Evolutionary conservation across 2,888 invertebrate species (phyloP), one percentile per base, ranked within the genome.

Genomic region (Rutpela maculata): DNA sequence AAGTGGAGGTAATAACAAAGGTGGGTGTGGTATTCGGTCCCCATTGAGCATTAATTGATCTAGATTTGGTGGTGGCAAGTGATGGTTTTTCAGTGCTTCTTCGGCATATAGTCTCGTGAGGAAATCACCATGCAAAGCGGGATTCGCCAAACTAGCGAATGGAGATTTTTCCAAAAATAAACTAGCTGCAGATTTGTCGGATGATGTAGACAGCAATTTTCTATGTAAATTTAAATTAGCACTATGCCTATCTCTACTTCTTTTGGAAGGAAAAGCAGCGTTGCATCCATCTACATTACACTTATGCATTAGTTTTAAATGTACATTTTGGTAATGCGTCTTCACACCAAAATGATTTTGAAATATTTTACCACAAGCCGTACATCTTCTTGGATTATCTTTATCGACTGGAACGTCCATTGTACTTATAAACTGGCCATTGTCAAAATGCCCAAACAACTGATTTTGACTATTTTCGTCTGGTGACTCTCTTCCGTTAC

Each of bases 251-350:
- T 99, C 98, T 84, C 98, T 94, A 86, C 96, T 97, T 75, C 97
- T 92, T 88, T 97, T 98, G 0, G 98, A 98, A 6, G 97, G 96
- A 89, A 98, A 99, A 0, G 97, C 96, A 0, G 98, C 98, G 90
- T 96, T 96, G 89, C 99, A 99, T 0, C 98, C 98, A 82, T 98
- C 98, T 31, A 97, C 95, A 86, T 95, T 96, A 90, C 99, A 99
- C 88, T 96, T 96, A 90, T 98, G 98, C 95, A 98, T 97, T 78
- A 98, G 91, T 90, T 98, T 98, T 71, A 98, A 93, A 90, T 99
- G 98, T 11, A 97, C 96, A 89, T 97, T 98, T 91, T 98, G 98
- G 89, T 97, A 98, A 89, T 99, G 99, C 0, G 96, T 96, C 90
- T 98, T 98, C 26, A 98, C 94, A 68, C 96, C 95, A 88, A 97